Evolutionary conservation across 2,888 invertebrate species (phyloP).

Genomic region (Dioctria linearis): DNA sequence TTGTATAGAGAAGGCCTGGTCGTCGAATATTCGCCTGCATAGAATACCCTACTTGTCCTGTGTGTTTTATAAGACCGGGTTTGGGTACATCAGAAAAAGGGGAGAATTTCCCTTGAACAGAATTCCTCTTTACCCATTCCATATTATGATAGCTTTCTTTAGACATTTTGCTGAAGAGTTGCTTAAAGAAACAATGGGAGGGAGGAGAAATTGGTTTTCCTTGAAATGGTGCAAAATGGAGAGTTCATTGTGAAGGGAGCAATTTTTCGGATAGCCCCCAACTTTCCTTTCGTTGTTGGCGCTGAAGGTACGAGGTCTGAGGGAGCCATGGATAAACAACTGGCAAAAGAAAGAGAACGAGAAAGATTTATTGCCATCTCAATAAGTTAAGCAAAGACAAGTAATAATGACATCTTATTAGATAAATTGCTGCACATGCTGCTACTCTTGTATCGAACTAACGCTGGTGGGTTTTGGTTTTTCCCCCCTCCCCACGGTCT

Average conservation of each 20-base stretch:
- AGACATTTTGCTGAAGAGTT: constrained; percentile 42
- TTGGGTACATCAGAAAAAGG: neutral
- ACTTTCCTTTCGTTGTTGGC: neutral
- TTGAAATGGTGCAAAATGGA: constrained; percentile 39
- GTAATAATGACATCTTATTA: constrained; percentile 60
- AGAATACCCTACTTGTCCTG: constrained; percentile 7
- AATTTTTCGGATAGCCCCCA: constrained; percentile 48
- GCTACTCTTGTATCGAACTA: constrained; percentile 36
- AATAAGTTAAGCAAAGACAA: constrained; percentile 69
- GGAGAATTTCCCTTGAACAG: constrained; percentile 13
- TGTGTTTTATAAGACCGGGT: neutral
- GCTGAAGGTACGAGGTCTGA: neutral
- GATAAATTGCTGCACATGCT: constrained; percentile 53
- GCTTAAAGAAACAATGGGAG: constrained; percentile 35
- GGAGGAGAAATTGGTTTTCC: constrained; percentile 46
- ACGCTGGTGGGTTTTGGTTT: constrained; percentile 7
- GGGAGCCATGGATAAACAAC: constrained; percentile 35
- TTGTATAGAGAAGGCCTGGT: constrained; percentile 24
- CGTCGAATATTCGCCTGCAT: constrained; percentile 21
- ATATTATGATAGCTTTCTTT: constrained; percentile 20
- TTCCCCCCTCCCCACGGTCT: neutral
- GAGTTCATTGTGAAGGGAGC: constrained; percentile 48
- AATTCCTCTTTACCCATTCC: neutral
- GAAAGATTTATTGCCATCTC: constrained; percentile 69
- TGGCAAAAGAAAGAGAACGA: constrained; percentile 38